phyloP scores from a whole-genome alignment of 2,113 vertebrate genomes.

The Epinephelus moara region DNA sequence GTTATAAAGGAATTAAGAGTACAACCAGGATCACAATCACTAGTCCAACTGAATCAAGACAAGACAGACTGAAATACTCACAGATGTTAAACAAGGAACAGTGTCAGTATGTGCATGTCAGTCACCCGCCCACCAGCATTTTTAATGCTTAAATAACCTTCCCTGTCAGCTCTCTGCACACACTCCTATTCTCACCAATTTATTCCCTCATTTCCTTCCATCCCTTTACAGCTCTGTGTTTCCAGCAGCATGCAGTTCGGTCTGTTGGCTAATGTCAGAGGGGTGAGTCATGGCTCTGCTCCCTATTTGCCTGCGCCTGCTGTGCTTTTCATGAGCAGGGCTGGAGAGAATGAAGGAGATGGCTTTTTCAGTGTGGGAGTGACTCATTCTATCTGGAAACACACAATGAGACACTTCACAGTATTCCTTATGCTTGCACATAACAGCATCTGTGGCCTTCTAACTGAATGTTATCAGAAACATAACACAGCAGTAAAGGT shows the following conservation, averaged over 20 bases:
- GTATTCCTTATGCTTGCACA: conserved; percentile 22
- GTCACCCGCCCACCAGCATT: not conserved
- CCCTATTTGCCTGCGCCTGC: conserved; percentile 64
- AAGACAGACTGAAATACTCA: not conserved
- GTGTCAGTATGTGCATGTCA: not conserved
- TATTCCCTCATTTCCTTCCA: conserved; percentile 54
- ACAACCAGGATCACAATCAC: not conserved
- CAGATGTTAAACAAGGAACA: conserved; percentile 9
- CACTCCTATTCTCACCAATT: conserved; percentile 34
- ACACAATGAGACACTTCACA: conserved; percentile 45
- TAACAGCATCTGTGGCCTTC: conserved; percentile 31
- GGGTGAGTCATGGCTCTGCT: conserved; percentile 74
- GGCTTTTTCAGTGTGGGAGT: conserved; percentile 57
- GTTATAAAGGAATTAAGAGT: not conserved
- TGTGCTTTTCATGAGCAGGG: conserved; percentile 68
- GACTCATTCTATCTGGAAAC: conserved; percentile 66
- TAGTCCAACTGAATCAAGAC: not conserved
- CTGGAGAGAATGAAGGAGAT: conserved; percentile 57
- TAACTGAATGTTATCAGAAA: conserved; percentile 43
- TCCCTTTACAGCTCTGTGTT: conserved; percentile 53
- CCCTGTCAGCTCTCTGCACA: conserved; percentile 13
- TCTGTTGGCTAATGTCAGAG: conserved; percentile 67
- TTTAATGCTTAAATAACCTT: conserved; percentile 33
- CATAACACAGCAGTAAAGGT: conserved; percentile 22
- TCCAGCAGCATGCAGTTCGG: conserved; percentile 48